A percentile compares a stretch with the other conserved stretches of the same genome.
Conservation (phyloP, 1,140 invertebrate species). For the Drosophila jambulina region DNA sequence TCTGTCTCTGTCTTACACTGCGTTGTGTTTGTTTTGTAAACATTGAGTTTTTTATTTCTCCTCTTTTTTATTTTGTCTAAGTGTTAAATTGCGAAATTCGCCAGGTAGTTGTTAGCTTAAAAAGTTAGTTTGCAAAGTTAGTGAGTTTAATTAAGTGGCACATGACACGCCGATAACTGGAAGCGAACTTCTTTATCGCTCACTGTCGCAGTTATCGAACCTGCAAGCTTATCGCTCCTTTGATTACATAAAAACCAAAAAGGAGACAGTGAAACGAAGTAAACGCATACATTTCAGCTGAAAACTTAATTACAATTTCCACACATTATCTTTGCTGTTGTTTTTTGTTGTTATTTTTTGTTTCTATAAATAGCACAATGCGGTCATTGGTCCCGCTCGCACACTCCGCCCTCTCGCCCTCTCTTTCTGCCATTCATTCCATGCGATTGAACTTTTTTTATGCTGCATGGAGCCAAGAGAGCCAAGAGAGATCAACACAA, state of each 20-base stretch:
- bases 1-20: conserved; percentile 1
- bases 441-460: conserved; percentile 61
- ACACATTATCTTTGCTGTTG: conserved; percentile 44
- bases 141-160: conserved; percentile 52
- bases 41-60: conserved; percentile 49
- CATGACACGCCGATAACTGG: conserved; percentile 51
- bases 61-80: conserved; percentile 29
- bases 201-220: conserved; percentile 30
- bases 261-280: not conserved
- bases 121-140: conserved; percentile 28
- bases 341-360: conserved; percentile 48
- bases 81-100: conserved; percentile 63
- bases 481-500: not conserved
- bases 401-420: conserved; percentile 28
- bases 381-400: conserved; percentile 77
- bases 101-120: conserved; percentile 4
- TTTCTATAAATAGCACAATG: conserved; percentile 78
- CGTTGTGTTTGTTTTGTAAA: conserved; percentile 71
- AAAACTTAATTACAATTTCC: conserved; percentile 78
- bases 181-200: conserved; percentile 39
- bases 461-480: conserved; percentile 51
- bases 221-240: conserved; percentile 21
- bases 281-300: conserved; percentile 51
- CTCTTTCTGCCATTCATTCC: conserved; percentile 33
- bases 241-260: conserved; percentile 19